These are phyloP conservation scores for Periophthalmus modestus DNA, from an alignment of 2,113 vertebrate species.

Conservation along the genomic window DNA sequence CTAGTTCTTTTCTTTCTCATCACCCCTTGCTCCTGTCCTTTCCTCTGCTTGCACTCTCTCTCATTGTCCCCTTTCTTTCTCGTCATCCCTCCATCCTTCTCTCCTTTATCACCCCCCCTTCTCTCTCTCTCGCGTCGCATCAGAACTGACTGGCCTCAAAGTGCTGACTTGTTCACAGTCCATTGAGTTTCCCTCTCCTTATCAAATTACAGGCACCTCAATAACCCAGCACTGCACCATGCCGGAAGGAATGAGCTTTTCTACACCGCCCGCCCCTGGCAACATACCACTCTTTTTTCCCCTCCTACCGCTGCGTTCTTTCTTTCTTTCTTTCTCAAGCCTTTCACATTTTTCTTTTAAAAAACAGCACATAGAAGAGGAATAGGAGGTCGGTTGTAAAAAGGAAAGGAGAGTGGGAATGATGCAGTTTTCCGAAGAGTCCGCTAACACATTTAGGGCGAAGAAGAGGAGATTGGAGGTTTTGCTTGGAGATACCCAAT, in stretches of 20 bases:
- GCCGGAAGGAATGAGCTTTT: constrained; percentile 77
- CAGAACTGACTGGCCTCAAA: constrained; percentile 75
- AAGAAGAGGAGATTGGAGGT: neutral
- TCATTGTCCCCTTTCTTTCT: constrained; percentile 13
- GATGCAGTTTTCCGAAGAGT: constrained; percentile 32
- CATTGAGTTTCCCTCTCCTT: constrained; percentile 79
- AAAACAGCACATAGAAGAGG: constrained; percentile 48
- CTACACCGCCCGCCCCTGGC: constrained; percentile 68
- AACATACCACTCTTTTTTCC: constrained; percentile 51
- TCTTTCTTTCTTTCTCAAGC: neutral
- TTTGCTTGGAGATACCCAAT: constrained; percentile 20
- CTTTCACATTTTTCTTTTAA: constrained; percentile 61
- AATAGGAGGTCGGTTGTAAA: neutral
- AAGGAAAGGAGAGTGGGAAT: constrained; percentile 29
- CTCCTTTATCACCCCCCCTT: constrained; percentile 49
- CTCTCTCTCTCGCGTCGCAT: constrained; percentile 61
- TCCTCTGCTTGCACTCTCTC: neutral
- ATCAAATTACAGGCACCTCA: constrained; percentile 81
- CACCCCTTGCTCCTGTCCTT: neutral
- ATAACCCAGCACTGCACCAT: constrained; percentile 76
- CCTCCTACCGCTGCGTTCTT: constrained; percentile 23
- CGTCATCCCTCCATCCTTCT: constrained; percentile 8
- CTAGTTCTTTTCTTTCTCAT: neutral
- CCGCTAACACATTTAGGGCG: constrained; percentile 22
- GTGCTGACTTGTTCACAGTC: constrained; percentile 77